These are phyloP conservation scores for Stenodema calcarata DNA, from an alignment of 2,888 invertebrate genomes.

Conservation along the genomic window DNA sequence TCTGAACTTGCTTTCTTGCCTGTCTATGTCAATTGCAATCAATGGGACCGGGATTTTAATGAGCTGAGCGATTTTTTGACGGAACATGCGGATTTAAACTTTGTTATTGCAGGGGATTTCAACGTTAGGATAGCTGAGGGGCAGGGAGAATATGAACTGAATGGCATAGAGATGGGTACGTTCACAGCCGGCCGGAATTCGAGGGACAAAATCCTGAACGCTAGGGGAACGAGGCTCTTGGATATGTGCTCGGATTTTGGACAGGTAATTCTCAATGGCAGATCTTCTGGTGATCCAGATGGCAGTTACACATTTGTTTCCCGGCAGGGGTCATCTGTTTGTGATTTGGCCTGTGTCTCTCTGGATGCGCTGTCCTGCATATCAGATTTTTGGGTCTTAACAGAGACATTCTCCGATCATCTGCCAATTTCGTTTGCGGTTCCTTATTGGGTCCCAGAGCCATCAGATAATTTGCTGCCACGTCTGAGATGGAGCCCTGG, in stretches of 20 bases:
- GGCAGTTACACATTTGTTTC: slow-evolving; percentile 27
- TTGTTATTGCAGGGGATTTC: too few relatives aligned
- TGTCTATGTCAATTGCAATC: too few relatives aligned
- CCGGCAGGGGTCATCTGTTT: not conserved
- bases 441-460: not conserved
- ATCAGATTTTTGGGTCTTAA: slow-evolving; percentile 3
- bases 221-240: not conserved
- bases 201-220: slow-evolving; percentile 3
- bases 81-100: too few relatives aligned
- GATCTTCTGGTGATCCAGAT: not conserved
- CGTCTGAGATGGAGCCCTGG: slow-evolving; percentile 17
- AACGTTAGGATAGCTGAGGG: too few relatives aligned
- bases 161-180: not conserved
- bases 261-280: slow-evolving; percentile 19
- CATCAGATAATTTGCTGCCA: not conserved
- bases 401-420: slow-evolving; percentile 18
- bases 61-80: too few relatives aligned
- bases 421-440: not conserved
- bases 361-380: not conserved
- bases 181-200: not conserved
- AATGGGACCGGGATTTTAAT: too few relatives aligned
- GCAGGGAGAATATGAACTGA: not conserved
- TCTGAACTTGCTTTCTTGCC: not conserved
- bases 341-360: slow-evolving; percentile 26
- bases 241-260: slow-evolving; percentile 4